These are phyloP conservation scores for Lasiommata megera DNA, from an alignment of 2,888 invertebrate genomes.

Conservation along the genomic window DNA sequence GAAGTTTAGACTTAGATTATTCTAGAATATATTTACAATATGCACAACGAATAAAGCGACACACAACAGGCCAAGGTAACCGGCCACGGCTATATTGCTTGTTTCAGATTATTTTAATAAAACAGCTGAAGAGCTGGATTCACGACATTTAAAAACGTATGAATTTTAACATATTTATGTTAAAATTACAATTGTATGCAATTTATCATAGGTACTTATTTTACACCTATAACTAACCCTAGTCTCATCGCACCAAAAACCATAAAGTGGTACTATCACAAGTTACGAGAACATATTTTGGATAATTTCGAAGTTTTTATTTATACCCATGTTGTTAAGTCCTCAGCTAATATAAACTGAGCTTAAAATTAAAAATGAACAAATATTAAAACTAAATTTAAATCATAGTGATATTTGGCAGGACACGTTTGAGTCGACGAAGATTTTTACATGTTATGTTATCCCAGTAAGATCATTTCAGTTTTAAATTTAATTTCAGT, in stretches of 20 bases:
- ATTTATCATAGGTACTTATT: neutral
- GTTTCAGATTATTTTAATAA: constrained; percentile 32
- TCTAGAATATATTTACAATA: constrained; percentile 72
- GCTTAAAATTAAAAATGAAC: too few species aligned
- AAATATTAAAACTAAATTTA: too few species aligned
- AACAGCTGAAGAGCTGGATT: constrained; percentile 15
- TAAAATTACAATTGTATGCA: neutral
- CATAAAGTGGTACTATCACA: neutral
- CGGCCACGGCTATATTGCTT: constrained; percentile 61
- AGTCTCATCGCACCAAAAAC: neutral
- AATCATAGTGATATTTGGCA: too few species aligned
- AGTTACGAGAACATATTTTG: too few species aligned
- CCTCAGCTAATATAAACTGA: too few species aligned
- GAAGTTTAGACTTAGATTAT: constrained; percentile 59
- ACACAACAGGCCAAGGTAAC: constrained; percentile 52
- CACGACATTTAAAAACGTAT: neutral
- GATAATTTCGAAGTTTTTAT: too few species aligned
- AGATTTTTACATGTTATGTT: too few species aligned
- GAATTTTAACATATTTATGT: neutral
- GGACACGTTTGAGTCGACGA: too few species aligned
- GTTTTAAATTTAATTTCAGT: too few species aligned
- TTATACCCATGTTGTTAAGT: too few species aligned
- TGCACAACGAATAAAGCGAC: constrained; percentile 69
- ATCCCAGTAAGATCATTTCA: too few species aligned
- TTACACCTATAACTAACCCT: neutral